A percentile compares a stretch with the other conserved stretches of the same genome.
Evolutionary conservation across 2,113 vertebrate species (phyloP).

Genomic region (Dipodomys spectabilis): DNA sequence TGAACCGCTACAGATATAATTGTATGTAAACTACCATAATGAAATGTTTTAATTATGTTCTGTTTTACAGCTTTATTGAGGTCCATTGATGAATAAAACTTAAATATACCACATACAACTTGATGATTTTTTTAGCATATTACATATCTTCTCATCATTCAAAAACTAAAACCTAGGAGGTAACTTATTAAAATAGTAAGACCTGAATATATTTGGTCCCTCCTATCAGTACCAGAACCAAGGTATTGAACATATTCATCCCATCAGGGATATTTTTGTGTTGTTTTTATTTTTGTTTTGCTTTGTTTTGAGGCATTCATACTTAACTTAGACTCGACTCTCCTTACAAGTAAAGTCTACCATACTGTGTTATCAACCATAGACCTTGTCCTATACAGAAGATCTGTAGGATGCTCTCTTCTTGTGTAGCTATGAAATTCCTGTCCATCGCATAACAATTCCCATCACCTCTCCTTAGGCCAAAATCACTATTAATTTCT

Average conservation of each 20-base stretch:
- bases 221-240: neutral
- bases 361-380: neutral
- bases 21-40: neutral
- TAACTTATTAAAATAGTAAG: no score
- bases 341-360: neutral
- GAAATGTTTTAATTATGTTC: neutral
- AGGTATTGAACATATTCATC: neutral
- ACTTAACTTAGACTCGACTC: neutral
- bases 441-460: neutral
- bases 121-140: neutral
- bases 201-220: no score
- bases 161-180: no score
- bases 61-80: no score
- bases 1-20: no score
- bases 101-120: no score
- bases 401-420: neutral
- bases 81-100: neutral
- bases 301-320: neutral
- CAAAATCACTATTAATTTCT: neutral
- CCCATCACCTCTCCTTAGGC: neutral
- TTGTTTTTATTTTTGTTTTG: neutral
- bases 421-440: neutral
- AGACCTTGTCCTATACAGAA: rapidly evolving
- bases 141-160: neutral
- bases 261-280: neutral